Evolutionary conservation across 2,888 invertebrate species (phyloP), one percentile per base, ranked within the genome.

Genomic region (Athalia circularis): DNA sequence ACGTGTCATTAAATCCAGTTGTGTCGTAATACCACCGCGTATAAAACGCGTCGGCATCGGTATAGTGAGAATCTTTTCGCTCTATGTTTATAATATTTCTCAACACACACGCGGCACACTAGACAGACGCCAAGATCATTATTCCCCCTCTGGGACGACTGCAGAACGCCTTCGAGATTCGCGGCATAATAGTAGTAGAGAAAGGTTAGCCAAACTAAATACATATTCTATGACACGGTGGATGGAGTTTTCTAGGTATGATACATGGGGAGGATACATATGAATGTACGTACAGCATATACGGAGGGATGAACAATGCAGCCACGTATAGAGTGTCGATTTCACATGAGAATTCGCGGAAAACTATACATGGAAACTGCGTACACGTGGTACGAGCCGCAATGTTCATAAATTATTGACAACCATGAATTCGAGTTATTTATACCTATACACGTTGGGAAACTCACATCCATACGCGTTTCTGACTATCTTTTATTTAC

Each of bases 381-480:
- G 68, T 68, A 15, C 68, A 52, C 43, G 43, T 52, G 54, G 43
- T n/a, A 52, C 54, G 52, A 68, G 43, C 68, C 52, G 50, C 29
- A 29, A 52, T n/a, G 43, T 52, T 68, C 68, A 68, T 68, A 68
- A 68, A 68, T 68, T 68, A 68, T 68, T 68, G 43, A 68, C 52
- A 68, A 29, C 54, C 68, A 52, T 52, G 52, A 68, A 54, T 68
- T 48, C 48, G 65, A 47, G 65, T 65, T 65, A 65, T 65, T 47
- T 48, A 65, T 65, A 65, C 48, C n/a, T 65, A n/a, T n/a, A 65
- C 65, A 48, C 48, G 11, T 47, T 48, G 13, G 13, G 45, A 45
- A 47, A 45, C 64, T 9, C 11, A n/a, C 64, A 43, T n/a, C 11
- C 29, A 29, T 29, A 29, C 29, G 11, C 48, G 65, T 65, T 65